phyloP scores from a whole-genome alignment of 1,140 invertebrate genomes.

The Ptiloglossa arizonensis region DNA sequence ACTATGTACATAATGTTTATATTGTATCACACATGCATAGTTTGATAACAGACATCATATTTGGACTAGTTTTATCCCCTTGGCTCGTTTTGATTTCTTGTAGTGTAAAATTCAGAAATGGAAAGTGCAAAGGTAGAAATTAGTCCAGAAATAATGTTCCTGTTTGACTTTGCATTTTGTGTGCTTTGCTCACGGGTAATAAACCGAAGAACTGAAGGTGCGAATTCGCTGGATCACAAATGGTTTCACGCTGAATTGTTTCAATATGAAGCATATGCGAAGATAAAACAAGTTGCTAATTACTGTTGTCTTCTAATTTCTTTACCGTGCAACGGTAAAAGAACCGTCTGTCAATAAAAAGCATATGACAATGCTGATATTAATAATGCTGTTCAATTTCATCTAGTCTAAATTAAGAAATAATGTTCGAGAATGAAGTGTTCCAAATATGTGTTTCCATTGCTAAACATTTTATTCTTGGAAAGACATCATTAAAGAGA shows the following conservation, averaged over 20 bases:
- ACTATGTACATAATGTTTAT: constrained; percentile 47
- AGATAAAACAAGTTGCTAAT: not conserved
- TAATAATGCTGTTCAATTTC: not conserved
- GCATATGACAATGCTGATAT: not conserved
- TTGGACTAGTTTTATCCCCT: constrained; percentile 11
- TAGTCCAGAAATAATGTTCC: not conserved
- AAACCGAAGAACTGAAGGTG: not conserved
- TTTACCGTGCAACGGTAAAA: constrained; percentile 1
- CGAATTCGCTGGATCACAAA: not conserved
- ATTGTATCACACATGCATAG: constrained; percentile 25
- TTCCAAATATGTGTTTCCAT: not conserved
- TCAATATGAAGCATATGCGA: not conserved
- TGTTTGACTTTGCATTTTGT: not conserved
- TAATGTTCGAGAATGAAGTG: not conserved
- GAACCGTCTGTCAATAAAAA: constrained; percentile 21
- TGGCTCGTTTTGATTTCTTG: not conserved
- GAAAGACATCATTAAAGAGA: not conserved
- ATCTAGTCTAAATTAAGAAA: not conserved
- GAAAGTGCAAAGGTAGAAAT: not conserved
- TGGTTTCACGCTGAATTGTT: not conserved
- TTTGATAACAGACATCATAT: constrained; percentile 8
- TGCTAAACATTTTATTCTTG: not conserved
- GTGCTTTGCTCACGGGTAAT: constrained; percentile 7
- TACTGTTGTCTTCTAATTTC: not conserved
- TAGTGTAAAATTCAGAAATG: not conserved